These are phyloP conservation scores for Ganaspis brasiliensis DNA, from an alignment of 2,888 invertebrate genomes.

Conservation along the genomic window DNA sequence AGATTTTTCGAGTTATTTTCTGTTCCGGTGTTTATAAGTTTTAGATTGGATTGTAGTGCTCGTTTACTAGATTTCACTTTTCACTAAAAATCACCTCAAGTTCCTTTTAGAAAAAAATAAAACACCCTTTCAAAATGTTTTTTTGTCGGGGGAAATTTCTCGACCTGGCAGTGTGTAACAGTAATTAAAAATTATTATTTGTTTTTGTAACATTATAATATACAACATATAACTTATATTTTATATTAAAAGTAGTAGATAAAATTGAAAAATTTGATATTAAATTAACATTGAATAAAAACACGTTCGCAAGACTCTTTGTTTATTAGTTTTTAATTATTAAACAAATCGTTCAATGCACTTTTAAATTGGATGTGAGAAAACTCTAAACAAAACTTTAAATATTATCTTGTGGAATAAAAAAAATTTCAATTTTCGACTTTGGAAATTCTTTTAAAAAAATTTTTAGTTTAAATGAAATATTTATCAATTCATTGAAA, in stretches of 20 bases:
- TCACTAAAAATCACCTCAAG: conserved; percentile 29
- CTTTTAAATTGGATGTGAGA: not conserved
- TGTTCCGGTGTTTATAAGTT: conserved; percentile 5
- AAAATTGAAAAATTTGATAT: too few species aligned
- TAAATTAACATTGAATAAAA: too few species aligned
- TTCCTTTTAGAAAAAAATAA: conserved; percentile 24
- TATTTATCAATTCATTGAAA: not conserved
- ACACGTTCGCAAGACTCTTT: too few species aligned
- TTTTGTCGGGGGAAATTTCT: not conserved
- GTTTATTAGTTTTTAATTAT: not conserved
- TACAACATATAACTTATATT: too few species aligned
- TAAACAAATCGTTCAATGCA: not conserved
- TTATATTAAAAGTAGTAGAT: too few species aligned
- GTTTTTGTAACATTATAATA: too few species aligned
- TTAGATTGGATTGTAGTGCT: conserved; percentile 31
- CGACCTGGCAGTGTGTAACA: not conserved
- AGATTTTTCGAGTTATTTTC: conserved; percentile 2
- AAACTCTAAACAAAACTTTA: too few species aligned
- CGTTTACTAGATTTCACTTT: conserved; percentile 35
- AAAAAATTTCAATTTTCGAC: too few species aligned
- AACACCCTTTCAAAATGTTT: not conserved
- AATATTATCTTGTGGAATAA: too few species aligned
- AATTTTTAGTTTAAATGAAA: too few species aligned
- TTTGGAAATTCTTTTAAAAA: too few species aligned
- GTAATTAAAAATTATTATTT: not conserved